A percentile compares a stretch with the other conserved stretches of the same genome.
Conservation (phyloP, 2,113 vertebrate genomes). For the Polypterus bichir region DNA sequence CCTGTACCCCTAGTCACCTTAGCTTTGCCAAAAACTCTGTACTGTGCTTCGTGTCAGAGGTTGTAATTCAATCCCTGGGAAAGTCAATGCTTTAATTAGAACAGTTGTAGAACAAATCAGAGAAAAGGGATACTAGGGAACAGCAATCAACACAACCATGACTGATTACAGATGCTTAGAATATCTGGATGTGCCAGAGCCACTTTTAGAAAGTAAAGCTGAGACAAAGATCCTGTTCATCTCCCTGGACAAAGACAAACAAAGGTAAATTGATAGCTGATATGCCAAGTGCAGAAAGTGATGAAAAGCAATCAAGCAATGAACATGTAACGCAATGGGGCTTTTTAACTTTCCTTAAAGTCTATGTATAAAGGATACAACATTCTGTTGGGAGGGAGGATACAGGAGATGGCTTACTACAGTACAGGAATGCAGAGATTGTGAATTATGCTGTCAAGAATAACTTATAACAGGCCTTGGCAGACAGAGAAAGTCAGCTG, state of each 20-base stretch:
- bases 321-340: neutral
- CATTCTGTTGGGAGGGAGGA: slow-evolving; percentile 27
- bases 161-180: slow-evolving; percentile 11
- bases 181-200: slow-evolving; percentile 6
- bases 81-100: slow-evolving; percentile 23
- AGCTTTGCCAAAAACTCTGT: slow-evolving; percentile 5
- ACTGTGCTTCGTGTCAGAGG: slow-evolving; percentile 6
- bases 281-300: neutral
- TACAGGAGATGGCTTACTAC: slow-evolving; percentile 25
- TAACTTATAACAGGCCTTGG: slow-evolving; percentile 45
- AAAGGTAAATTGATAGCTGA: slow-evolving; percentile 1
- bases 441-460: slow-evolving; percentile 27
- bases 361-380: slow-evolving; percentile 45
- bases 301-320: slow-evolving; percentile 1
- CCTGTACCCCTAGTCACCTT: slow-evolving; percentile 1
- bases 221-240: slow-evolving; percentile 8
- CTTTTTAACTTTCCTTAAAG: slow-evolving; percentile 17
- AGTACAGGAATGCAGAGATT: slow-evolving; percentile 11
- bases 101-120: slow-evolving; percentile 26
- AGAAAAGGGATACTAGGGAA: slow-evolving; percentile 15
- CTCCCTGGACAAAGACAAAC: slow-evolving; percentile 2
- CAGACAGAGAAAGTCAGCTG: slow-evolving; percentile 42
- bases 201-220: slow-evolving; percentile 8
- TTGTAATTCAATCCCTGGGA: slow-evolving; percentile 22
- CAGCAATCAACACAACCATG: slow-evolving; percentile 12